Evolutionary conservation across 2,888 invertebrate genomes (phyloP).

Genomic region (Penaeus monodon): DNA sequence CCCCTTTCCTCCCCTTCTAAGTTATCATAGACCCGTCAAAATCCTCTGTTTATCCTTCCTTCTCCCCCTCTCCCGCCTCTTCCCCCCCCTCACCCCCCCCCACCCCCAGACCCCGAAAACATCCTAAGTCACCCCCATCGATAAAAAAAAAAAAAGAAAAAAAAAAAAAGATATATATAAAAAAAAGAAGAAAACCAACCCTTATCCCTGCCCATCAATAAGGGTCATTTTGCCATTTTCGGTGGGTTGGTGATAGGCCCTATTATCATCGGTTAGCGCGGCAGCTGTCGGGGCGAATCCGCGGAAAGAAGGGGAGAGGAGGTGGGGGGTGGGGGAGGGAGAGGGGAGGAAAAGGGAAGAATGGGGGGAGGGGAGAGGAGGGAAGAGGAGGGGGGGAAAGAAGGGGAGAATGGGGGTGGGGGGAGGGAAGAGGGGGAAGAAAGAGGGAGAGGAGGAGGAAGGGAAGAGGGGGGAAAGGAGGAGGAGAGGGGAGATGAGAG

Average conservation of each 20-base stretch:
- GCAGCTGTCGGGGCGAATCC: conserved; percentile 39
- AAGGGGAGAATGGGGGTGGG: too few species aligned
- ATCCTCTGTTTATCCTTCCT: too few species aligned
- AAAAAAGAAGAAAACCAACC: not conserved
- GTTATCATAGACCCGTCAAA: too few species aligned
- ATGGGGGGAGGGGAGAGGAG: too few species aligned
- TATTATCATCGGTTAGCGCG: conserved; percentile 17
- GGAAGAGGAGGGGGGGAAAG: too few species aligned
- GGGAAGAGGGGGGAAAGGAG: not conserved
- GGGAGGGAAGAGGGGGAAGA: not conserved
- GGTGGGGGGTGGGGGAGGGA: not conserved
- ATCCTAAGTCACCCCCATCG: not conserved
- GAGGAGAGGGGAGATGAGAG: conserved; percentile 6
- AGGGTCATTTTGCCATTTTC: not conserved
- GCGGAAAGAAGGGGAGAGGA: conserved; percentile 9
- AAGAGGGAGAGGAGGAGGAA: not conserved
- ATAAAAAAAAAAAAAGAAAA: not conserved
- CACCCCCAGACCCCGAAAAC: not conserved
- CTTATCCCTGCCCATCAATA: not conserved
- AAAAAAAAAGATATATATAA: too few species aligned
- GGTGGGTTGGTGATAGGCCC: not conserved
- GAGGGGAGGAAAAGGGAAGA: not conserved
- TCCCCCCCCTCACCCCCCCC: too few species aligned
- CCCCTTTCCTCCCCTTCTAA: too few species aligned
- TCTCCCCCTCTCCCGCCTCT: too few species aligned